Evolutionary conservation across 92 coral and sea anemone genomes (phyloP), one percentile per base, ranked within the genome.

Genomic region (Phenganax marumi): DNA sequence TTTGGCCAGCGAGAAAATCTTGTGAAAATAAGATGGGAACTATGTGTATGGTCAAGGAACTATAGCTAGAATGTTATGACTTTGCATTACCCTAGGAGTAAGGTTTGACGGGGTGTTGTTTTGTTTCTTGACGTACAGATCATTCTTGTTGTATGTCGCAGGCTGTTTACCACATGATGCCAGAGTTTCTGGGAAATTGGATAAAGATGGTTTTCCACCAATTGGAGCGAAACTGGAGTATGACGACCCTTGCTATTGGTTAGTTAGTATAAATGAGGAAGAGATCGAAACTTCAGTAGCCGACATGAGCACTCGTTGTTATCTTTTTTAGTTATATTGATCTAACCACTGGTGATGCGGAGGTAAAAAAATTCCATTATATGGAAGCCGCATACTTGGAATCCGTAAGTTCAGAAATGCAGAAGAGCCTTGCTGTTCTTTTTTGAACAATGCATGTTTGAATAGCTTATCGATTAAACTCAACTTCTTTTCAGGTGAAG

Each of bases 221-320:
- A 85, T 95, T 83, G 98, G 98, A 43, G 85, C 96, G 26, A 86
- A 90, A 26, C 88, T 95, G 10, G 91, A 88, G 71, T 71, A 84
- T n/a, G 98, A 95, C 9, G 91, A 86, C 66, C 98, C 97, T 24
- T 92, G 86, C 60, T 94, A 92, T 81, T 76, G 98, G 98, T 22
- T 16, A 68, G 25, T 63, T 0, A 14, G 50, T 54, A 13, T 22
- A 26, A 19, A 12, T 70, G 22, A 4, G 3, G 33, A 25, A 23
- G 12, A 43, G 17, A 56, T 19, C n/a, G 3, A 19, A 56, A 56
- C 21, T 56, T 56, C 63, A 56, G 63, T 33, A 33, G 43, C 43
- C 43, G 43, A 33, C 43, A 0, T 33, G 0, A 70, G 24, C 11
- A 47, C 47, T 46, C 19, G 3, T 68, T 23, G 2, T 10, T 17